Percentiles rank a stretch among this genome's conserved stretches.
Conservation (phyloP, 2,888 invertebrate species). For the Nymphalis polychloros region DNA sequence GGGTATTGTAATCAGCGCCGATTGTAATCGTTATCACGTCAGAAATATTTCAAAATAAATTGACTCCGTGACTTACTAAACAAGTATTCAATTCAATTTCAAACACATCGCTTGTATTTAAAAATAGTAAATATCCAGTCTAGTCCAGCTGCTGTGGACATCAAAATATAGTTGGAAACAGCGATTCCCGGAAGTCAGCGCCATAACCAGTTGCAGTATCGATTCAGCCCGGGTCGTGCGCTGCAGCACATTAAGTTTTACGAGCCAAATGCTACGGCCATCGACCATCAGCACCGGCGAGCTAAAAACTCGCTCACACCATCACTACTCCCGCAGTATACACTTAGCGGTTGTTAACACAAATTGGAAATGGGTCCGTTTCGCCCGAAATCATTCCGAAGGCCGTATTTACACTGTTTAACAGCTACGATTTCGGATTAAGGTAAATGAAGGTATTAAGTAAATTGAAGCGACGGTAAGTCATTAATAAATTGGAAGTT, state of each 20-base stretch:
- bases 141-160: too few relatives aligned
- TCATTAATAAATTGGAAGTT: conserved; percentile 11
- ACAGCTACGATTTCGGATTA: conserved; percentile 22
- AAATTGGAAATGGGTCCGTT: conserved; percentile 14
- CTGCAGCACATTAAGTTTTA: conserved; percentile 13
- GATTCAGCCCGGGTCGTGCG: conserved; percentile 7
- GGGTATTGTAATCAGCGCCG: too few relatives aligned
- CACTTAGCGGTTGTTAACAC: conserved; percentile 21
- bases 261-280: conserved; percentile 10
- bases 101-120: neutral
- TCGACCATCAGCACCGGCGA: conserved; percentile 10
- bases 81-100: too few relatives aligned
- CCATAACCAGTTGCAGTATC: conserved; percentile 10
- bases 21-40: too few relatives aligned
- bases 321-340: conserved; percentile 9
- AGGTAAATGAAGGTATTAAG: conserved; percentile 26
- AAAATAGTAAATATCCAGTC: neutral
- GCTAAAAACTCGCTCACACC: conserved; percentile 9
- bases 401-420: conserved; percentile 10
- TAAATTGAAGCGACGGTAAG: conserved; percentile 18
- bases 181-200: conserved; percentile 1
- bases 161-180: conserved; percentile 1
- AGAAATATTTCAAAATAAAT: too few relatives aligned
- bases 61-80: too few relatives aligned
- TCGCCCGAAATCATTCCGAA: conserved; percentile 13